Evolutionary conservation across 30 jellyfish, hydroid and myxozoan genomes (phyloP).

Genomic region (Mastigias papua): DNA sequence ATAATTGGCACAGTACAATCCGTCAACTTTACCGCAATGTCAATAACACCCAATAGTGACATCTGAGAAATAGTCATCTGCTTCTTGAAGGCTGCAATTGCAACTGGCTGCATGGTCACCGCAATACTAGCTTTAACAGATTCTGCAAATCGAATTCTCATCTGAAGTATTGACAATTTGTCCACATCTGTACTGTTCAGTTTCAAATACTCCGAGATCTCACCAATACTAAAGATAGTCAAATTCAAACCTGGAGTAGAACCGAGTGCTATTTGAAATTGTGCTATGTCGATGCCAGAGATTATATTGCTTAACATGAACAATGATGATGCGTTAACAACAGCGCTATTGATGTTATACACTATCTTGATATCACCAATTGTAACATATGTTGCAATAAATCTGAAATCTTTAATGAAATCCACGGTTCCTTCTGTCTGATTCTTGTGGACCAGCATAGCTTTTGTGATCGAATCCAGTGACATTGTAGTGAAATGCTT

Average conservation of each 20-base stretch:
- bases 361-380: background rate
- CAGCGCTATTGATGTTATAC: background rate
- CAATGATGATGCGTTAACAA: background rate
- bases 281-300: slow-evolving; percentile 5
- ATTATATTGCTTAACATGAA: background rate
- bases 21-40: background rate
- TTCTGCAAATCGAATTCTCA: background rate
- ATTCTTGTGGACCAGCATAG: slow-evolving; percentile 47
- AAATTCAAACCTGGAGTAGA: background rate
- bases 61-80: background rate
- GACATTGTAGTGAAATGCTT: slow-evolving; percentile 56
- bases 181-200: background rate
- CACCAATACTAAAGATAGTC: background rate
- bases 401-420: slow-evolving; percentile 22
- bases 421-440: slow-evolving; percentile 40
- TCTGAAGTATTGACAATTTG: background rate
- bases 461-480: slow-evolving; percentile 30
- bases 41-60: background rate
- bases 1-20: slow-evolving; percentile 11
- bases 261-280: slow-evolving; percentile 2
- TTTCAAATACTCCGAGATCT: background rate
- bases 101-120: background rate
- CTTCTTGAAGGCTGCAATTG: background rate
- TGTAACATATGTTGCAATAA: background rate
- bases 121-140: background rate